phyloP scores from a whole-genome alignment of 2,888 invertebrate genomes.

The Acronicta aceris region DNA sequence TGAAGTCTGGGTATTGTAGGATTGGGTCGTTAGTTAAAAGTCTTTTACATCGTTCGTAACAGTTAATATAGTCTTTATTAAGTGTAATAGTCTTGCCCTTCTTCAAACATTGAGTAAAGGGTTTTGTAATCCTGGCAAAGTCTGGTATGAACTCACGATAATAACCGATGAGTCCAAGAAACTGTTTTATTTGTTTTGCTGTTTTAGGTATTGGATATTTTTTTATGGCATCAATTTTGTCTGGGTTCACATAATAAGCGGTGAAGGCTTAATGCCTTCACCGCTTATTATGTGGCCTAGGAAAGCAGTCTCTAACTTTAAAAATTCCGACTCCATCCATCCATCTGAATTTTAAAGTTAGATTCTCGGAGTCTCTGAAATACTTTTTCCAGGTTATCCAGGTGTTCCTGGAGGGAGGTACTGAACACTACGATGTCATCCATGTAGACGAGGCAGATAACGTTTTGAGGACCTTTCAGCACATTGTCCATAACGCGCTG shows the following conservation, averaged over 20 bases:
- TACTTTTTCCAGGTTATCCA: constrained; percentile 6
- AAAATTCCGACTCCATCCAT: not conserved
- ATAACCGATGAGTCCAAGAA: constrained; percentile 4
- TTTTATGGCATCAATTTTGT: constrained; percentile 6
- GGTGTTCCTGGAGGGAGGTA: constrained; percentile 4
- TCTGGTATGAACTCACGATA: constrained; percentile 10
- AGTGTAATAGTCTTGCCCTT: not conserved
- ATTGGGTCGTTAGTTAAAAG: constrained; percentile 3
- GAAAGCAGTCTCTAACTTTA: constrained; percentile 2
- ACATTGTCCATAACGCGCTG: constrained; percentile 4
- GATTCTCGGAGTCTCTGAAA: constrained; percentile 2
- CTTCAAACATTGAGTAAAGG: not conserved
- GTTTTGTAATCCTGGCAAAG: not conserved
- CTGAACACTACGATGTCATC: constrained; percentile 6
- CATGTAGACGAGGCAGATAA: not conserved
- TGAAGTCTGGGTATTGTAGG: not conserved
- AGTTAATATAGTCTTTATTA: not conserved
- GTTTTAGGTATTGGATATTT: constrained; percentile 13
- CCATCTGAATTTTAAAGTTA: constrained; percentile 7
- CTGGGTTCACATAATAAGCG: no score
- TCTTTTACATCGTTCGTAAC: constrained; percentile 4
- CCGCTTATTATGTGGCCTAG: constrained; percentile 4
- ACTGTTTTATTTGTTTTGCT: constrained; percentile 2
- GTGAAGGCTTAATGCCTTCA: constrained; percentile 3
- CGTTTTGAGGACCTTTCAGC: no score